Percentiles rank a stretch among this genome's conserved stretches.
Conservation (phyloP, 2,888 invertebrate species). For the Tinea pellionella region DNA sequence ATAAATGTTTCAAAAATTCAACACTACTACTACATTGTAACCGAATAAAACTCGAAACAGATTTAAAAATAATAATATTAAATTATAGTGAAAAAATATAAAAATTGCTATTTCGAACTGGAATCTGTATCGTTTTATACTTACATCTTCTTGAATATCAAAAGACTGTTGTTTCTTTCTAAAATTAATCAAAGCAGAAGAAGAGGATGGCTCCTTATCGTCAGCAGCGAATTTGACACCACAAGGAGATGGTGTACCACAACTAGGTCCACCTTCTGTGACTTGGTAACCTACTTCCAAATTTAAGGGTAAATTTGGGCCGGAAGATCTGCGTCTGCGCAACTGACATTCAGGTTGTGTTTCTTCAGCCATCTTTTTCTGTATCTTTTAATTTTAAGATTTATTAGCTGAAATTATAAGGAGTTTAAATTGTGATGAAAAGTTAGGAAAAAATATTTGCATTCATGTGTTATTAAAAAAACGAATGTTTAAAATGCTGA, state of each 20-base stretch:
- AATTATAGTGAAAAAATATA: too few species aligned
- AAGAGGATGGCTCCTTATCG: slow-evolving; percentile 26
- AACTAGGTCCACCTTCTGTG: slow-evolving; percentile 40
- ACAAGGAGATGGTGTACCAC: slow-evolving; percentile 54
- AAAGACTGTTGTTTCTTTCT: slow-evolving; percentile 63
- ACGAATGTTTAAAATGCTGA: too few species aligned
- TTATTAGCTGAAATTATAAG: too few species aligned
- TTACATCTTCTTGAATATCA: slow-evolving; percentile 40
- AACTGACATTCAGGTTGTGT: slow-evolving; percentile 36
- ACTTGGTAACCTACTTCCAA: slow-evolving; percentile 48
- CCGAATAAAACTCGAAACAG: too few species aligned
- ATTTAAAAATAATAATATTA: too few species aligned
- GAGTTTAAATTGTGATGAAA: too few species aligned
- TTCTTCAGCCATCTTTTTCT: slow-evolving; percentile 40
- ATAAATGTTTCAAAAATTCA: too few species aligned
- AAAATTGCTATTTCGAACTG: too few species aligned
- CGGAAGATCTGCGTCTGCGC: slow-evolving; percentile 47
- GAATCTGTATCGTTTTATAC: too few species aligned
- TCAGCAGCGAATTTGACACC: slow-evolving; percentile 39
- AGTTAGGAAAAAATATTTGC: too few species aligned
- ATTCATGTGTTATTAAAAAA: too few species aligned
- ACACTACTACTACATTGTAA: too few species aligned
- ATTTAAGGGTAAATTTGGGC: slow-evolving; percentile 43
- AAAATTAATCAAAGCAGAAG: slow-evolving; percentile 47
- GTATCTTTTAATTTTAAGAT: background rate